A percentile compares a stretch with the other conserved stretches of the same genome.
Evolutionary conservation across 35 echinoderm and acorn worm species (phyloP).

Genomic region (Ophiothrix spiculata): DNA sequence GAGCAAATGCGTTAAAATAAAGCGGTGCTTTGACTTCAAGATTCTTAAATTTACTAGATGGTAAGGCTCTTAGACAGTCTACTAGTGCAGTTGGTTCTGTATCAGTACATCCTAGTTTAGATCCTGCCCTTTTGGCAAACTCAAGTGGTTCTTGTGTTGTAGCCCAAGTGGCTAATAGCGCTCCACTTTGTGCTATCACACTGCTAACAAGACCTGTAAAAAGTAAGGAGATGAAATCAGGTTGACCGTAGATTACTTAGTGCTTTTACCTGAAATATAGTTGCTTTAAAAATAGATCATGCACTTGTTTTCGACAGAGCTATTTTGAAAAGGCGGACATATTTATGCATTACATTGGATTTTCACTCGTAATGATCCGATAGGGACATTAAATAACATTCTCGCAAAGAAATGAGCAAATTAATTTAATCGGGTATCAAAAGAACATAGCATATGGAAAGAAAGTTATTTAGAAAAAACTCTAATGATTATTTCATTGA

Average conservation of each 20-base stretch:
- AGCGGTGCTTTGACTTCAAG: slow-evolving; percentile 63
- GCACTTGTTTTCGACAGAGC: background rate
- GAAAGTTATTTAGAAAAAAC: no score
- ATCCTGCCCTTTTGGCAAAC: slow-evolving; percentile 46
- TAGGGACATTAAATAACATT: no score
- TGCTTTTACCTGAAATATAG: no score
- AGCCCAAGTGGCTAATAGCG: slow-evolving; percentile 72
- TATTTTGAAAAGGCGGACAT: background rate
- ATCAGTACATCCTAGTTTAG: slow-evolving; percentile 38
- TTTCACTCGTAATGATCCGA: no score
- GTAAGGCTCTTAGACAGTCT: slow-evolving; percentile 56
- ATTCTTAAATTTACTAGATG: slow-evolving; percentile 21
- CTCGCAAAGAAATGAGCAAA: no score
- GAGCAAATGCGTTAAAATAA: slow-evolving; percentile 77
- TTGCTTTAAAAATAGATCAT: no score
- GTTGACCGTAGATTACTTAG: no score
- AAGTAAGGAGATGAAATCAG: background rate
- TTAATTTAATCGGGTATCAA: no score
- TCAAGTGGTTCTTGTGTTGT: slow-evolving; percentile 41
- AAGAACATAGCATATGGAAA: no score
- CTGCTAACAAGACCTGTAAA: slow-evolving; percentile 67
- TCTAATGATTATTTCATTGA: no score
- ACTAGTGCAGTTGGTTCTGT: slow-evolving; percentile 23
- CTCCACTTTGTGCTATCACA: slow-evolving; percentile 84
- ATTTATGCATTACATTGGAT: no score